phyloP scores from a whole-genome alignment of 2,113 vertebrate genomes.

The Boleophthalmus pectinirostris region DNA sequence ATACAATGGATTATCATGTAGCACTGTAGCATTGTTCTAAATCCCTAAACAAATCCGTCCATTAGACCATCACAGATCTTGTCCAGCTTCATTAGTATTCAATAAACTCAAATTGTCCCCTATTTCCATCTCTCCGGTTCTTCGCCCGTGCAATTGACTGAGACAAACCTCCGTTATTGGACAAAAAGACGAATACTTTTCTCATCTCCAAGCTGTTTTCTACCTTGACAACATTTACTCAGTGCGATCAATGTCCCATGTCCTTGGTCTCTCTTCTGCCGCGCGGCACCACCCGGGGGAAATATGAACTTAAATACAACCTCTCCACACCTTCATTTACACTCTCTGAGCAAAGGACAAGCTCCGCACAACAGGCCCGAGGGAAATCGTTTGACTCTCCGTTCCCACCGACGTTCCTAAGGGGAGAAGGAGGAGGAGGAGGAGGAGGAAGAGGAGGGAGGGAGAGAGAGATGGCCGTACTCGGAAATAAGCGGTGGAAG shows the following conservation, averaged over 20 bases:
- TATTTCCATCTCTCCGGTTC: background rate
- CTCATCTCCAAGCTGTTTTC: constrained; percentile 63
- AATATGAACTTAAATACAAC: constrained; percentile 73
- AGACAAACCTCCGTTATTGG: constrained; percentile 16
- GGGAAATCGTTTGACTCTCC: constrained; percentile 64
- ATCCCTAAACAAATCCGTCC: background rate
- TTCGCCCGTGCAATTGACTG: background rate
- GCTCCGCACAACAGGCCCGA: constrained; percentile 44
- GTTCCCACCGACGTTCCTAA: constrained; percentile 68
- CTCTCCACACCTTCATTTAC: constrained; percentile 65
- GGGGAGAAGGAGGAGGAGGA: constrained; percentile 23
- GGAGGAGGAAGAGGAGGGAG: too few species aligned
- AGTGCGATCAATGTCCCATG: constrained; percentile 69
- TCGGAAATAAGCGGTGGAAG: constrained; percentile 14
- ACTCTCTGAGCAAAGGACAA: constrained; percentile 69
- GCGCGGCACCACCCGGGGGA: constrained; percentile 56
- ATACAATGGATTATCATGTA: too few species aligned
- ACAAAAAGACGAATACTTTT: constrained; percentile 58
- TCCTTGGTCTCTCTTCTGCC: constrained; percentile 60
- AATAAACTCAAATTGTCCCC: too few species aligned
- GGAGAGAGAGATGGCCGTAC: constrained; percentile 17
- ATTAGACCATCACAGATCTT: background rate
- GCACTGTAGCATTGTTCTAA: background rate
- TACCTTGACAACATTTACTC: constrained; percentile 67
- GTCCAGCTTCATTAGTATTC: background rate